A percentile compares a stretch with the other conserved stretches of the same genome.
Evolutionary conservation across 2,888 invertebrate species (phyloP).

Genomic region (Melikaiella ostensackeni): DNA sequence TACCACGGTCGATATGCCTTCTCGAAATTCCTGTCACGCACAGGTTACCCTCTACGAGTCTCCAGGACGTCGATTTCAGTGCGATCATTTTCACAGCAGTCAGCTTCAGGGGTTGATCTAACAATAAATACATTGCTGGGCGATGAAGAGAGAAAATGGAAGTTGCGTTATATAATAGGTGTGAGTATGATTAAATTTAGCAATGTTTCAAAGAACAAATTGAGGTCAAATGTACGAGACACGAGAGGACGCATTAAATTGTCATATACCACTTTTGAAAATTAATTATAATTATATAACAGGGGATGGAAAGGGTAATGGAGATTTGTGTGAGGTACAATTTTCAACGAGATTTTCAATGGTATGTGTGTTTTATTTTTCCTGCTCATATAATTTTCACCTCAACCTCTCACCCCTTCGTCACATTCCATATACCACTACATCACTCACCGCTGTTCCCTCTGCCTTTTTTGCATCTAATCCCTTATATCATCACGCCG

Average conservation of each 20-base stretch:
- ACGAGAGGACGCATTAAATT: neutral
- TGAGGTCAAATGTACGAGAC: neutral
- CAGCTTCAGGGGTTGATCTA: constrained; percentile 26
- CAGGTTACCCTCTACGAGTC: constrained; percentile 28
- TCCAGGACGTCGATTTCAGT: constrained; percentile 31
- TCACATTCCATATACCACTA: too few species aligned
- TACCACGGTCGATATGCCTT: constrained; percentile 30
- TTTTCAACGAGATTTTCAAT: neutral
- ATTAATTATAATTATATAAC: constrained; percentile 10
- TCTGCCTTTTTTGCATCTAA: too few species aligned
- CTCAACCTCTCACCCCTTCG: too few species aligned
- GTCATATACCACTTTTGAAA: constrained; percentile 1
- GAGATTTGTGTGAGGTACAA: neutral
- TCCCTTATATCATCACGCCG: too few species aligned
- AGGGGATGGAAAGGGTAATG: neutral
- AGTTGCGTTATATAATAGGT: neutral
- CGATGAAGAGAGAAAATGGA: neutral
- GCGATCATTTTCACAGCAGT: constrained; percentile 38
- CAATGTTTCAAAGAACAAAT: constrained; percentile 7
- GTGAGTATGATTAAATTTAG: constrained; percentile 3
- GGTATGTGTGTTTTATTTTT: neutral
- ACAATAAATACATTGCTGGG: constrained; percentile 17
- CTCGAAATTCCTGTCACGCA: constrained; percentile 39
- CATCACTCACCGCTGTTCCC: too few species aligned
- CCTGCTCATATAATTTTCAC: neutral